phyloP scores from a whole-genome alignment of 2,888 invertebrate genomes.

The Calliopum simillimum region DNA sequence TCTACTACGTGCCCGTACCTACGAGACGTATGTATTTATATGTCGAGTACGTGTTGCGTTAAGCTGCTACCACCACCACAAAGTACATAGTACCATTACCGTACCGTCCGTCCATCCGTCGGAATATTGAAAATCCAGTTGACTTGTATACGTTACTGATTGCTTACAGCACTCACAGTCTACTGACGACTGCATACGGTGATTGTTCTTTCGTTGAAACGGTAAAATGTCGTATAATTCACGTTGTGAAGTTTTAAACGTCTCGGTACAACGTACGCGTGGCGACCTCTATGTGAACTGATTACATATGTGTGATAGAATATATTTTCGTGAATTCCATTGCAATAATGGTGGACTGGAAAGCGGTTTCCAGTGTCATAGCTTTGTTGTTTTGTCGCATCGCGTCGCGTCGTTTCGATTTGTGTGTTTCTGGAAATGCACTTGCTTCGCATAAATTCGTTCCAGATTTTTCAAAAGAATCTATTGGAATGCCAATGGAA shows the following conservation, averaged over 20 bases:
- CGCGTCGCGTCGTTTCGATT: no score
- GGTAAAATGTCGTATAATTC: neutral
- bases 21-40: no score
- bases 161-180: constrained; percentile 29
- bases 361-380: neutral
- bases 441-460: neutral
- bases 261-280: constrained; percentile 17
- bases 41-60: neutral
- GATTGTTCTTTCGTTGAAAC: constrained; percentile 22
- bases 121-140: neutral
- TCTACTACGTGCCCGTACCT: no score
- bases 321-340: neutral
- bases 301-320: neutral
- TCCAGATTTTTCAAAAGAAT: neutral
- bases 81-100: constrained; percentile 1
- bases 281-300: constrained; percentile 18
- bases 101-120: neutral
- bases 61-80: neutral
- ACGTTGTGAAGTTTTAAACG: neutral
- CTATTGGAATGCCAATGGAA: neutral
- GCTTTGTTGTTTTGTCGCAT: constrained; percentile 2
- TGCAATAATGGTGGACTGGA: no score
- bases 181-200: constrained; percentile 36
- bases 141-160: neutral
- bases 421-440: constrained; percentile 6